phyloP scores from a whole-genome alignment of 1,140 invertebrate genomes.

The Eurosta solidaginis region DNA sequence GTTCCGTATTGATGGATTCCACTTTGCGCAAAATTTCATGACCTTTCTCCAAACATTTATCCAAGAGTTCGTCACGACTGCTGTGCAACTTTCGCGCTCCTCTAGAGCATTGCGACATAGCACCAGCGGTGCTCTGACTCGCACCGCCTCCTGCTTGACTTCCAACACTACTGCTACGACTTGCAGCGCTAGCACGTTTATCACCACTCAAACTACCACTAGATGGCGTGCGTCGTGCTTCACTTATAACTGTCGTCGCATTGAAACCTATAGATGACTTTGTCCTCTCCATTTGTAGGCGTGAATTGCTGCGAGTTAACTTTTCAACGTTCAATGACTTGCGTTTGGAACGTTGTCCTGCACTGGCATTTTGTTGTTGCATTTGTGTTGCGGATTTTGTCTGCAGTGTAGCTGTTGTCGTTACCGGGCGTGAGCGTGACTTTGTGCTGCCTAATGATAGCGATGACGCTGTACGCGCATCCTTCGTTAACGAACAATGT shows the following conservation, averaged over 20 bases:
- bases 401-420: background rate
- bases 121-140: too few species aligned
- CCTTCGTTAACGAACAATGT: background rate
- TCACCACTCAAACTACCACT: background rate
- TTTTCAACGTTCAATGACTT: background rate
- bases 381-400: background rate
- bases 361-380: background rate
- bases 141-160: slow-evolving; percentile 1
- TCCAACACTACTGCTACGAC: background rate
- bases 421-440: background rate
- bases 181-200: background rate
- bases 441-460: background rate
- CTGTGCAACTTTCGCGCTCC: background rate
- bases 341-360: background rate
- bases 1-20: slow-evolving; percentile 44
- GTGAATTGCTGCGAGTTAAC: background rate
- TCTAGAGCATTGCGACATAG: too few species aligned
- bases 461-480: background rate
- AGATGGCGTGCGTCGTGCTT: background rate
- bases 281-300: slow-evolving; percentile 8
- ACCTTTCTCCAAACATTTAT: slow-evolving; percentile 57
- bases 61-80: slow-evolving; percentile 48
- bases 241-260: background rate
- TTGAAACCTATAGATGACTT: slow-evolving; percentile 1
- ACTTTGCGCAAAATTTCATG: slow-evolving; percentile 56